Base-by-base conservation (phyloP, 1,140 invertebrate genomes). In the Lasioglossum albipes region DNA sequence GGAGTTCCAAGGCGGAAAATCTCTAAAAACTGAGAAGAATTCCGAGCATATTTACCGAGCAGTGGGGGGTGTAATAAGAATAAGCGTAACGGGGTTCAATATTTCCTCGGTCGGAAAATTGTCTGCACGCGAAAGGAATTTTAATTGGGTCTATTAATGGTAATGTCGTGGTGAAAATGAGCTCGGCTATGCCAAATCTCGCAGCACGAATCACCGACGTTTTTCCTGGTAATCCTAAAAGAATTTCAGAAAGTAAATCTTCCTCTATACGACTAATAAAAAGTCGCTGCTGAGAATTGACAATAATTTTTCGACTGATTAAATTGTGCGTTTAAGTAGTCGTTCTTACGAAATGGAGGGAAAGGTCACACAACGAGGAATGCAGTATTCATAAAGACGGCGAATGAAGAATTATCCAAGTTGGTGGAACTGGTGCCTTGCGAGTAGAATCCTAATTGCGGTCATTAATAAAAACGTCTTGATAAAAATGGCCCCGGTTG, bases 121-220 rank as follows among this genome's bases (percentile, higher is more conserved):
- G 42, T 75, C 72, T 62, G 52, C 31, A 16, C 72, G 64, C 64
- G 65, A 52, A 49, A 54, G 45, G 64, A 75, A 68, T 80, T 80
- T 62, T 80, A 75, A 80, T 80, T 75, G 42, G 27, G 41, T 6
- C 27, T 64, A 75, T 80, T 80, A 80, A 75, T 57, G 54, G 52
- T 61, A 7, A 20, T 16, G 54, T 0, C 16, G 18, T 31, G 31
- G 42, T 16, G 42, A 75, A 62, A 75, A 75, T 75, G 75, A 68
- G 42, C 22, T 45, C 4, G 18, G 18, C n/a, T 41, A 41, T 22
- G 27, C 75, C 72, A 59, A 74, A 67, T 62, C 18, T 70, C 71
- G 59, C 36, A 18, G 18, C 42, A 41, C 22, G 42, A 31, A 57
- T 68, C 41, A 16, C 31, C 57, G 36, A 45, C 49, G 61, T 49